Evolutionary conservation across 2,113 vertebrate genomes (phyloP).

Genomic region (Indicator indicator): DNA sequence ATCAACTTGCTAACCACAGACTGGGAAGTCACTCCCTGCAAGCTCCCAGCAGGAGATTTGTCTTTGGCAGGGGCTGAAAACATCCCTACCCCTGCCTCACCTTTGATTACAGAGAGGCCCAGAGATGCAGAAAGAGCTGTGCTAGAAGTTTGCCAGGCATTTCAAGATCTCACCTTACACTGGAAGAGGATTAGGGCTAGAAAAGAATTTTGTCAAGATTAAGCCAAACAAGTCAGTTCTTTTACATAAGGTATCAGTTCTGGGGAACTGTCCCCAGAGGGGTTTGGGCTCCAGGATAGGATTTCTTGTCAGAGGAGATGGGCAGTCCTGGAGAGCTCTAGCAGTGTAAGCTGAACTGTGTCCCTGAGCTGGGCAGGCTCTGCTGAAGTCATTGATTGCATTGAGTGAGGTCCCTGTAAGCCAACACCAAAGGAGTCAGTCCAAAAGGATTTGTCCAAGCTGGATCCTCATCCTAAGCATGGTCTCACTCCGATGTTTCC

Average conservation of each 20-base stretch:
- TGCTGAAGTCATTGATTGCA: neutral
- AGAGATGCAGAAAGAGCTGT: neutral
- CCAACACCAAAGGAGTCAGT: neutral
- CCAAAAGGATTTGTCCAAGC: neutral
- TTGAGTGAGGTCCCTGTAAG: neutral
- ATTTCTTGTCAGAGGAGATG: slow-evolving; percentile 14
- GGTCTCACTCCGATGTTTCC: neutral
- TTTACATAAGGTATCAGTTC: slow-evolving; percentile 27
- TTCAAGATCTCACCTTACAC: slow-evolving; percentile 59
- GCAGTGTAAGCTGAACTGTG: neutral
- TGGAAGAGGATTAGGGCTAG: slow-evolving; percentile 48
- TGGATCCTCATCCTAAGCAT: neutral
- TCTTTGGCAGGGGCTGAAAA: slow-evolving; percentile 21
- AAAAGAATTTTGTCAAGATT: slow-evolving; percentile 66
- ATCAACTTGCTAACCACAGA: slow-evolving; percentile 58
- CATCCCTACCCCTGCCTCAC: neutral
- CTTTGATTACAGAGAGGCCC: slow-evolving; percentile 5
- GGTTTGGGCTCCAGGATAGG: slow-evolving; percentile 8
- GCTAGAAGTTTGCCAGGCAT: slow-evolving; percentile 30
- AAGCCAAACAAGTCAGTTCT: slow-evolving; percentile 43
- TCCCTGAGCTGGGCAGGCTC: neutral
- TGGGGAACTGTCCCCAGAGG: slow-evolving; percentile 38
- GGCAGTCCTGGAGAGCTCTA: neutral
- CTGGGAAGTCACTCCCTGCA: slow-evolving; percentile 37
- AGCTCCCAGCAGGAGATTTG: slow-evolving; percentile 27